Conservation (phyloP, 2,888 invertebrate species). For the Phyllotreta cruciferae region DNA sequence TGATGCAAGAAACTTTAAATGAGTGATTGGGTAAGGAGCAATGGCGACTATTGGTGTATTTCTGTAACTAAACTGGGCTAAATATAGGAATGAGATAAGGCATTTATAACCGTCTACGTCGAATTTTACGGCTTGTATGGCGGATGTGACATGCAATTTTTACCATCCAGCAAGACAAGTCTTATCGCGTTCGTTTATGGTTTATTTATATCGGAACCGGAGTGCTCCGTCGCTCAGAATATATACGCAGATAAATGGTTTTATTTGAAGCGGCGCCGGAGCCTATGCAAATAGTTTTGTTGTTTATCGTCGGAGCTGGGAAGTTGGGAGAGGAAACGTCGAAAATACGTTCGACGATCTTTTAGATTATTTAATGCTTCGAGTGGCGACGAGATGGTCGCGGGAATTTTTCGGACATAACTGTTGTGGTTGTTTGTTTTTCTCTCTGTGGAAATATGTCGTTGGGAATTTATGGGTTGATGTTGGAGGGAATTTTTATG, state of each 20-base stretch:
- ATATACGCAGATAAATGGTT: slow-evolving; percentile 16
- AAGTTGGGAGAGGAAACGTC: not conserved
- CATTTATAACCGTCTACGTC: slow-evolving; percentile 41
- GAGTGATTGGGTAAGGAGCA: too few relatives aligned
- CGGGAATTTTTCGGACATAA: not conserved
- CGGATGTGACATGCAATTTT: slow-evolving; percentile 39
- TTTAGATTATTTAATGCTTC: not conserved
- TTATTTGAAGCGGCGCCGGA: slow-evolving; percentile 4
- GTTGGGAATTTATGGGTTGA: not conserved
- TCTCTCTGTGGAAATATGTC: not conserved
- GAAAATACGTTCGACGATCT: not conserved
- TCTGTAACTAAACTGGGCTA: slow-evolving; percentile 2
- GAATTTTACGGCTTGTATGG: slow-evolving; percentile 37
- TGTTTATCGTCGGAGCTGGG: not conserved
- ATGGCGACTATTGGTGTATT: too few relatives aligned
- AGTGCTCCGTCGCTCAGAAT: slow-evolving; percentile 19
- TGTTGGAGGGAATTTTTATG: too few relatives aligned
- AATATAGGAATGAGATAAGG: slow-evolving; percentile 37
- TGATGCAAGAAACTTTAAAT: too few relatives aligned
- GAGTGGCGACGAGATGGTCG: slow-evolving; percentile 14
- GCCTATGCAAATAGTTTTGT: slow-evolving; percentile 26
- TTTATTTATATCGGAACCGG: slow-evolving; percentile 40
- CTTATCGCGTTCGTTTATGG: slow-evolving; percentile 36
- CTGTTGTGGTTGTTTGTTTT: slow-evolving; percentile 3
- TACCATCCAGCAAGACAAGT: slow-evolving; percentile 34